Percentiles rank a stretch among this genome's conserved stretches.
phyloP scores from a whole-genome alignment of 2,113 vertebrate genomes.

The Cinclus mexicanus region DNA sequence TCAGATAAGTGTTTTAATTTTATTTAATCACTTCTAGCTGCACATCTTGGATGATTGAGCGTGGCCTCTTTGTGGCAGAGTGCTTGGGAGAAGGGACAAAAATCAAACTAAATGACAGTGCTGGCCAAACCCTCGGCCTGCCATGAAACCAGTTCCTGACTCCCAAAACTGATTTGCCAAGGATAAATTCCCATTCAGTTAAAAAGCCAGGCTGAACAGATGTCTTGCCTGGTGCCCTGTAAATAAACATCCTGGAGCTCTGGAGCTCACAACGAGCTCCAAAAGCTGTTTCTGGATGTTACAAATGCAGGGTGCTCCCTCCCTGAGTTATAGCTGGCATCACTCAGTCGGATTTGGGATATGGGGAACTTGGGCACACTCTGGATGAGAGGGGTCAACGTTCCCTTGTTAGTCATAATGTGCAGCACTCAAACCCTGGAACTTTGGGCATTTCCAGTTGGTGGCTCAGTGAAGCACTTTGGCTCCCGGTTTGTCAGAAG shows the following conservation, averaged over 20 bases:
- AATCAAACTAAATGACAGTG: background rate
- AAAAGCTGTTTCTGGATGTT: background rate
- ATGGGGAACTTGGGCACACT: background rate
- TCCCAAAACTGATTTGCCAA: conserved; percentile 39
- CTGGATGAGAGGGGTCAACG: background rate
- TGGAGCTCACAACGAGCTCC: background rate
- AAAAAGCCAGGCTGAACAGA: conserved; percentile 54
- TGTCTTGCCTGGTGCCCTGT: conserved; percentile 21
- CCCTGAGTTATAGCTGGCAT: background rate
- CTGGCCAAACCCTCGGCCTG: conserved; percentile 11
- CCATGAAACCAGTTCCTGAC: background rate
- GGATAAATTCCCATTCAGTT: conserved; percentile 36
- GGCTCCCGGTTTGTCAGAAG: background rate
- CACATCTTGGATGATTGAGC: background rate
- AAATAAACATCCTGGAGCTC: conserved; percentile 30
- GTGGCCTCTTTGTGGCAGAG: background rate
- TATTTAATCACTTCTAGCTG: background rate
- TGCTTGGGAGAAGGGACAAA: background rate
- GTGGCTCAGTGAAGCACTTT: background rate
- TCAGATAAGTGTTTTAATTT: conserved; percentile 3
- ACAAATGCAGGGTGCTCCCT: background rate
- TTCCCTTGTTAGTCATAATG: background rate
- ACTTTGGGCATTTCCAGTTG: background rate
- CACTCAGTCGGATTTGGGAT: background rate
- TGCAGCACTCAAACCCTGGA: background rate